phyloP scores from a whole-genome alignment of 2,113 vertebrate genomes.

The Heterotilapia buettikoferi region DNA sequence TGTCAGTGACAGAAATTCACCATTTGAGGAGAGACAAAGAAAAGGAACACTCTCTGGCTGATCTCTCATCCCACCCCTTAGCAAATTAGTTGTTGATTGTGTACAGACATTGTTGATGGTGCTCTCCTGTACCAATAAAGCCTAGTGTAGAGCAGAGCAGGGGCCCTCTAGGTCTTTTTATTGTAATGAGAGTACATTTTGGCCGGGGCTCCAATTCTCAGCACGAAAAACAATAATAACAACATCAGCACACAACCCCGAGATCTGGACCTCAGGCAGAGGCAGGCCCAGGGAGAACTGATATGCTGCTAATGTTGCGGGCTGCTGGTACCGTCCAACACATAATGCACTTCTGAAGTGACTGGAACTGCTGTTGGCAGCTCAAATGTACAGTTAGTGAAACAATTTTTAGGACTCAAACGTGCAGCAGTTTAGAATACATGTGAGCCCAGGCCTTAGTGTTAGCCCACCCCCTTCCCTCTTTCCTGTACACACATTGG shows the following conservation, averaged over 20 bases:
- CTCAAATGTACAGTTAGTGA: background rate
- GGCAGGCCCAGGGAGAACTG: background rate
- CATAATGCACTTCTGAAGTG: slow-evolving; percentile 16
- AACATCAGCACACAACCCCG: slow-evolving; percentile 60
- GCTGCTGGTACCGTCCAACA: slow-evolving; percentile 6
- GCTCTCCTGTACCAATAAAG: slow-evolving; percentile 48
- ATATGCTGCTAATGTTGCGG: slow-evolving; percentile 25
- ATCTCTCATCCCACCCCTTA: slow-evolving; percentile 23
- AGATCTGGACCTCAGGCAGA: slow-evolving; percentile 56
- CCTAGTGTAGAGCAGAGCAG: slow-evolving; percentile 6
- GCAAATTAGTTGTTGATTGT: slow-evolving; percentile 62
- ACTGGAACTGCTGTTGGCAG: slow-evolving; percentile 3
- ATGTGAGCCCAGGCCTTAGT: background rate
- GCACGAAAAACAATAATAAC: slow-evolving; percentile 67
- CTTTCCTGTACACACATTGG: slow-evolving; percentile 37
- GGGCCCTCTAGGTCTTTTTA: slow-evolving; percentile 59
- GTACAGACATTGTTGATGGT: slow-evolving; percentile 50
- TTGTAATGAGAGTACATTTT: slow-evolving; percentile 66
- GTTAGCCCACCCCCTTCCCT: background rate
- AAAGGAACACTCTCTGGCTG: slow-evolving; percentile 29
- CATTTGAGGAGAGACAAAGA: background rate
- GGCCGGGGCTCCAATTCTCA: slow-evolving; percentile 44
- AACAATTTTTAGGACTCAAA: background rate
- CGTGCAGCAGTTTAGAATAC: background rate
- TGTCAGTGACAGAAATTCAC: background rate